phyloP scores from a whole-genome alignment of 2,888 invertebrate species.

The Perithous albicinctus region DNA sequence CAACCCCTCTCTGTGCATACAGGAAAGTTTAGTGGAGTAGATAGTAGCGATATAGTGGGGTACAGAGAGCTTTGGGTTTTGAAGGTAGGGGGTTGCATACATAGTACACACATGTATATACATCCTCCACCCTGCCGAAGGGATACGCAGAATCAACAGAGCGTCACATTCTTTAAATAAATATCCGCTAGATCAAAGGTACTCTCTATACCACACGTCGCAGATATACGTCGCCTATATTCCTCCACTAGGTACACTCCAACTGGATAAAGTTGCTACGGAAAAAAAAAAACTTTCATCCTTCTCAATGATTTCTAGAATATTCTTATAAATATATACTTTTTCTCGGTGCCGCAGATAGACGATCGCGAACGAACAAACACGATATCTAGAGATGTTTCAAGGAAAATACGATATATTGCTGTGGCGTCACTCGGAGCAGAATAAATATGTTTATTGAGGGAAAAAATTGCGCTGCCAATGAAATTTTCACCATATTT shows the following conservation, averaged over 20 bases:
- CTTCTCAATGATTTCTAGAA: constrained; percentile 25
- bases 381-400: constrained; percentile 31
- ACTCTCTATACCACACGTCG: constrained; percentile 59
- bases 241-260: constrained; percentile 45
- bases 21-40: constrained; percentile 2
- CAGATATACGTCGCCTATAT: constrained; percentile 55
- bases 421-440: not conserved
- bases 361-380: constrained; percentile 29
- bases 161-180: constrained; percentile 77
- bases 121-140: constrained; percentile 59
- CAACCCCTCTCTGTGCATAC: constrained; percentile 38
- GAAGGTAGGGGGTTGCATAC: constrained; percentile 60
- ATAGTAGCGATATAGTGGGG: constrained; percentile 37
- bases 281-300: constrained; percentile 58
- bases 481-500: not conserved
- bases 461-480: not conserved
- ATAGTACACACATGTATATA: constrained; percentile 31
- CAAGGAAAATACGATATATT: constrained; percentile 8
- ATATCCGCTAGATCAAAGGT: constrained; percentile 76
- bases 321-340: constrained; percentile 34
- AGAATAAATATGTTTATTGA: not conserved
- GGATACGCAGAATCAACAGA: constrained; percentile 75
- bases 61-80: constrained; percentile 38
- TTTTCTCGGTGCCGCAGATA: constrained; percentile 6
- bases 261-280: constrained; percentile 53